These are phyloP conservation scores for Ochropleura plecta DNA, from an alignment of 2,888 invertebrate genomes.

Conservation along the genomic window DNA sequence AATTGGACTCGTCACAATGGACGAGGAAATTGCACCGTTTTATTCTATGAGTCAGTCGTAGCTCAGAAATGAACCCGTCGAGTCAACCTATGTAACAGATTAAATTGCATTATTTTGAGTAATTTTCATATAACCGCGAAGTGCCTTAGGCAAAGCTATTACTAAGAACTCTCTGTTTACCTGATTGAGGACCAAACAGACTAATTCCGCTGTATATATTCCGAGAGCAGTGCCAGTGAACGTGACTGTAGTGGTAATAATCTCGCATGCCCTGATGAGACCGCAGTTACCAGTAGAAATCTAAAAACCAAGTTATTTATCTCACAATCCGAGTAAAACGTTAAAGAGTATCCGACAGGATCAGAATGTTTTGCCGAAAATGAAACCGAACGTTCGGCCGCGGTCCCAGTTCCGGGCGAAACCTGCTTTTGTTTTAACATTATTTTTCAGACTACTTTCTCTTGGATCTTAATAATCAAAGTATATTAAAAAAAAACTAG, in stretches of 20 bases:
- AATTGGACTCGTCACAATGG: slow-evolving; percentile 22
- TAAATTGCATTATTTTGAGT: neutral
- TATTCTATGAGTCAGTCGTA: slow-evolving; percentile 10
- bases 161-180: slow-evolving; percentile 67
- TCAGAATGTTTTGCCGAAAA: neutral
- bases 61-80: slow-evolving; percentile 3
- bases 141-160: neutral
- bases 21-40: slow-evolving; percentile 47
- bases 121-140: neutral
- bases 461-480: too few species aligned
- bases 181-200: slow-evolving; percentile 86
- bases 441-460: too few species aligned
- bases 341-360: neutral
- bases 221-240: slow-evolving; percentile 84
- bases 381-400: neutral
- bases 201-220: slow-evolving; percentile 83
- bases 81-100: neutral
- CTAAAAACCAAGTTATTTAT: slow-evolving; percentile 66
- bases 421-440: neutral
- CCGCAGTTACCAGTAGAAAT: slow-evolving; percentile 86
- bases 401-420: neutral
- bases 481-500: too few species aligned
- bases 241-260: slow-evolving; percentile 78
- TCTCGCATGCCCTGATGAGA: slow-evolving; percentile 84
- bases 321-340: neutral